Percentiles rank a stretch among this genome's conserved stretches.
Evolutionary conservation across 1,140 invertebrate genomes (phyloP).

Genomic region (Cydia splendana): DNA sequence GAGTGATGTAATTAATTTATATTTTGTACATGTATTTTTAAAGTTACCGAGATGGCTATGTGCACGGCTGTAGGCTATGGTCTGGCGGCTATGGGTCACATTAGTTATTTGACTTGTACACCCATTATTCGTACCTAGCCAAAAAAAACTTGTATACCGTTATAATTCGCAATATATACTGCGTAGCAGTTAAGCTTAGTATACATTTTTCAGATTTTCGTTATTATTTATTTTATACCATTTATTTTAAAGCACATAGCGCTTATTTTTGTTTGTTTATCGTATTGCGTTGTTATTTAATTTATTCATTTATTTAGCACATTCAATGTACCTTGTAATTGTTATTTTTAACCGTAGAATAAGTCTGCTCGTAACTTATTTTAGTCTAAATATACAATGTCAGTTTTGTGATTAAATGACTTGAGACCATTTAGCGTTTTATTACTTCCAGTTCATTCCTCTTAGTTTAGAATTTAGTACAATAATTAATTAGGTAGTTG

Average conservation of each 20-base stretch:
- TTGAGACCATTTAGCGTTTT: slow-evolving; percentile 26
- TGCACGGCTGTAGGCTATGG: not conserved
- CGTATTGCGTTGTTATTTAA: not conserved
- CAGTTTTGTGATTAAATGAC: slow-evolving; percentile 22
- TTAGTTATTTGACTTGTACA: not conserved
- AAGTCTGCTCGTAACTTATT: slow-evolving; percentile 25
- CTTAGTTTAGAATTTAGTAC: not conserved
- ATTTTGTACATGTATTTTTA: not conserved
- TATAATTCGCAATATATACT: not conserved
- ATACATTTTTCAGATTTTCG: not conserved
- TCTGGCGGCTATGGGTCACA: not conserved
- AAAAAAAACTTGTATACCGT: not conserved
- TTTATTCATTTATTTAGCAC: not conserved
- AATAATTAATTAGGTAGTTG: slow-evolving; percentile 2
- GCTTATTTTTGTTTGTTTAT: not conserved
- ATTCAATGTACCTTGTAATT: slow-evolving; percentile 5
- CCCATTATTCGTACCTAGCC: not conserved
- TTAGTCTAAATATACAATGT: slow-evolving; percentile 18
- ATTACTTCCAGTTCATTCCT: not conserved
- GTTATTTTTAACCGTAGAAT: slow-evolving; percentile 23
- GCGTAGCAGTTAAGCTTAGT: not conserved
- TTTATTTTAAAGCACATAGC: slow-evolving; percentile 8
- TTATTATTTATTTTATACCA: not conserved
- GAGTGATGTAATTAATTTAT: not conserved
- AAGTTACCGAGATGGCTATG: not conserved